These are phyloP conservation scores for Rhadina sibilatrix DNA, from an alignment of 2,113 vertebrate species.

Conservation along the genomic window DNA sequence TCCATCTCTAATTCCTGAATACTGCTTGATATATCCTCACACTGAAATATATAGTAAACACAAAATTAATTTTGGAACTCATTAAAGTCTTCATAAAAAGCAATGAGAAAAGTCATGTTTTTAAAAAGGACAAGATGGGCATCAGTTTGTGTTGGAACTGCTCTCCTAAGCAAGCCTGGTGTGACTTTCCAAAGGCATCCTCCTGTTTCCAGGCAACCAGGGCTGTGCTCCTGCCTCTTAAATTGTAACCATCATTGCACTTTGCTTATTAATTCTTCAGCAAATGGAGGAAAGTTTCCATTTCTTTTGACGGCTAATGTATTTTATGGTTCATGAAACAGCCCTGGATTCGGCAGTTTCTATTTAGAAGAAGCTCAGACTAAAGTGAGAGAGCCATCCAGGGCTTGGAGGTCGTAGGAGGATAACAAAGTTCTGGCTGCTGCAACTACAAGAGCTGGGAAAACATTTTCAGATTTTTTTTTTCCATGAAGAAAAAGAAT, in stretches of 20 bases:
- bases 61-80: neutral
- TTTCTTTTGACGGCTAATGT: constrained; percentile 24
- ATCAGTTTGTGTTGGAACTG: neutral
- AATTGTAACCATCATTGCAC: neutral
- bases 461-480: neutral
- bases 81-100: neutral
- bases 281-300: constrained; percentile 28
- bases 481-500: neutral
- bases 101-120: neutral
- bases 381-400: neutral
- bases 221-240: neutral
- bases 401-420: neutral
- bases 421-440: neutral
- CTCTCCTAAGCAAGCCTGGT: neutral
- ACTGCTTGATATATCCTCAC: neutral
- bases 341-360: neutral
- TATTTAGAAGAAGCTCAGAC: neutral
- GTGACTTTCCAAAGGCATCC: neutral
- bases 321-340: constrained; percentile 49
- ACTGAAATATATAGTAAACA: neutral
- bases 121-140: neutral
- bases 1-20: neutral
- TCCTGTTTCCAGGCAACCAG: constrained; percentile 34
- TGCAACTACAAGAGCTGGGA: neutral
- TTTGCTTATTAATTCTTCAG: constrained; percentile 54